phyloP scores from a whole-genome alignment of 2,113 vertebrate genomes.

The Nasalis larvatus region DNA sequence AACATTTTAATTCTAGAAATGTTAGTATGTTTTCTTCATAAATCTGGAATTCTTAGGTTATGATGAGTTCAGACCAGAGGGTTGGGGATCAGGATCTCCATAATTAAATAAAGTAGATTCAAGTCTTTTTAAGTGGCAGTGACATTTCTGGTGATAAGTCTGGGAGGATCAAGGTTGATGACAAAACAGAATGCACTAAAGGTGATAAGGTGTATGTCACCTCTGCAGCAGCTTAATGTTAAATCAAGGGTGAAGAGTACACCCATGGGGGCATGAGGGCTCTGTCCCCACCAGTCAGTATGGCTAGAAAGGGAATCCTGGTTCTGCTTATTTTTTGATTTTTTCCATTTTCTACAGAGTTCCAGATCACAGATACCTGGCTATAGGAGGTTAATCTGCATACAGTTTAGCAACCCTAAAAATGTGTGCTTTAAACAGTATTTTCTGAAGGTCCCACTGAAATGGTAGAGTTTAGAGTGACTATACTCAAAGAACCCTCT shows the following conservation, averaged over 20 bases:
- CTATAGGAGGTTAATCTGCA: background rate
- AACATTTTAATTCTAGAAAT: slow-evolving; percentile 7
- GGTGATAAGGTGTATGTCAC: too few relatives aligned
- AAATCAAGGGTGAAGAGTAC: background rate
- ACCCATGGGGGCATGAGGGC: background rate
- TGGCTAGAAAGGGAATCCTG: background rate
- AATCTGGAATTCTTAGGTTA: background rate
- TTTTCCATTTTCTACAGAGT: background rate
- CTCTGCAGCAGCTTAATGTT: background rate
- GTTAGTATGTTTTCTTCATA: background rate
- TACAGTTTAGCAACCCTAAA: background rate
- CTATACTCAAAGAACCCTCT: background rate
- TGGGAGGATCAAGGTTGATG: background rate
- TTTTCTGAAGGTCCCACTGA: background rate
- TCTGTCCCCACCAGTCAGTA: background rate
- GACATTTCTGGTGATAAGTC: background rate
- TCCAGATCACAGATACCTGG: background rate
- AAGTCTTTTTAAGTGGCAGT: background rate
- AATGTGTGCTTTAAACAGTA: background rate
- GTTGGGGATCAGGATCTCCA: background rate
- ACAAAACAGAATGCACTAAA: background rate
- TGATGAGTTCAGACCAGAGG: background rate
- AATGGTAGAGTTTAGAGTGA: background rate
- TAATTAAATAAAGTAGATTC: background rate
- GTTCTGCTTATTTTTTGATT: background rate